A percentile compares a stretch with the other conserved stretches of the same genome.
These are phyloP conservation scores for Protomyctophum bolini DNA, from an alignment of 2,113 vertebrate species.

Conservation along the genomic window DNA sequence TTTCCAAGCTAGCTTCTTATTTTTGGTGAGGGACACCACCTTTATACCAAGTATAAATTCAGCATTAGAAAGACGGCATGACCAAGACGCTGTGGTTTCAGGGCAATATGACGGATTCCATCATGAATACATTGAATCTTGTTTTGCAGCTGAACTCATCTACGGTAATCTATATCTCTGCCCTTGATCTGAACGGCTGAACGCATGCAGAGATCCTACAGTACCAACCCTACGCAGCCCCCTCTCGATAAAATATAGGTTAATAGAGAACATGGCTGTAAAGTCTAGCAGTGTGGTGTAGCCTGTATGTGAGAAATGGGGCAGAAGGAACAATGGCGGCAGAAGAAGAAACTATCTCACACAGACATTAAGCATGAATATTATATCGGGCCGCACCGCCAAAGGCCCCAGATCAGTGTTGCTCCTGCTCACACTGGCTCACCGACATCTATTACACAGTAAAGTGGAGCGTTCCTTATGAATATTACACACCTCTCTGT, in stretches of 20 bases:
- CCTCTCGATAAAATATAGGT: neutral
- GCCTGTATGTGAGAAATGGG: slow-evolving; percentile 55
- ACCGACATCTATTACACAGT: slow-evolving; percentile 42
- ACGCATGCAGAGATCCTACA: neutral
- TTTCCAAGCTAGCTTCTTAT: too few species aligned
- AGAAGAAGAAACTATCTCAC: slow-evolving; percentile 50
- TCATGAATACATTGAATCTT: slow-evolving; percentile 6
- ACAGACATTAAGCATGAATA: slow-evolving; percentile 60
- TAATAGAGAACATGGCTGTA: neutral
- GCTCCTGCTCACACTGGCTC: slow-evolving; percentile 45
- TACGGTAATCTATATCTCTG: slow-evolving; percentile 8
- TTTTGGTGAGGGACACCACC: too few species aligned
- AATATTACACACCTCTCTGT: slow-evolving; percentile 69
- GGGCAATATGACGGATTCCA: slow-evolving; percentile 27
- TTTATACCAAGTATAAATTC: too few species aligned
- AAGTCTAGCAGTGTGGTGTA: neutral
- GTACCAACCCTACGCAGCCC: too few species aligned
- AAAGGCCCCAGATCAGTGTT: slow-evolving; percentile 59
- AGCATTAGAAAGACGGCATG: too few species aligned
- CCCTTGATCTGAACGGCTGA: slow-evolving; percentile 16
- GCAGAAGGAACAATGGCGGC: slow-evolving; percentile 53
- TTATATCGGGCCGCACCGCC: slow-evolving; percentile 54
- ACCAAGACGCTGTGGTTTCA: slow-evolving; percentile 1
- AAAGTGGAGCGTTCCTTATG: slow-evolving; percentile 65
- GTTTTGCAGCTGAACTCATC: slow-evolving; percentile 35